These are phyloP conservation scores for Semibalanus balanoides DNA, from an alignment of 1,140 invertebrate genomes.

Conservation along the genomic window DNA sequence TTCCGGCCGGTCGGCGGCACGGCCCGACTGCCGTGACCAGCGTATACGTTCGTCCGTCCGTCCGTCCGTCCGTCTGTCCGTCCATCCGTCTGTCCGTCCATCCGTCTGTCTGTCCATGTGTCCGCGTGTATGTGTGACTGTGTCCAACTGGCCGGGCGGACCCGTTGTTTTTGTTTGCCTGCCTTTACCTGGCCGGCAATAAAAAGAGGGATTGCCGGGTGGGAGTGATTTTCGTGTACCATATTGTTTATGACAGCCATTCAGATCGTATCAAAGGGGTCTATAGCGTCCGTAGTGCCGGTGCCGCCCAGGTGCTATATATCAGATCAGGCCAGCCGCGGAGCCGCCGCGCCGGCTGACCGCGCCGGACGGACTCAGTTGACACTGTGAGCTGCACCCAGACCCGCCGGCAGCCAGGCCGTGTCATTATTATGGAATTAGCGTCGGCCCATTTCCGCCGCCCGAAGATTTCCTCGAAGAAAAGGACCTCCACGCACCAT, in stretches of 20 bases:
- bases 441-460: not conserved
- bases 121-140: not conserved
- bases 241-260: constrained; percentile 1
- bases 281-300: not conserved
- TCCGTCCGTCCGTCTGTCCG: no score
- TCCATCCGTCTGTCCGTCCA: no score
- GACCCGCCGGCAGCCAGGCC: not conserved
- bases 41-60: no score
- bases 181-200: not conserved
- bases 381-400: not conserved
- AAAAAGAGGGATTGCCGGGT: not conserved
- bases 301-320: not conserved
- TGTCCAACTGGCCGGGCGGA: not conserved
- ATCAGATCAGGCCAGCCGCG: not conserved
- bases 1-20: not conserved
- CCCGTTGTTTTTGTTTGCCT: not conserved
- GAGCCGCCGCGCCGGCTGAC: not conserved
- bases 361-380: not conserved
- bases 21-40: no score
- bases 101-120: not conserved
- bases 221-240: not conserved
- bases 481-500: not conserved
- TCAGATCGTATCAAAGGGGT: not conserved
- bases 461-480: not conserved
- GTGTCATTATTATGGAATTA: constrained; percentile 2